Evolutionary conservation across 2,113 vertebrate species (phyloP), one percentile per base, ranked within the genome.

Genomic region (Calyptommatus sinebrachiatus): DNA sequence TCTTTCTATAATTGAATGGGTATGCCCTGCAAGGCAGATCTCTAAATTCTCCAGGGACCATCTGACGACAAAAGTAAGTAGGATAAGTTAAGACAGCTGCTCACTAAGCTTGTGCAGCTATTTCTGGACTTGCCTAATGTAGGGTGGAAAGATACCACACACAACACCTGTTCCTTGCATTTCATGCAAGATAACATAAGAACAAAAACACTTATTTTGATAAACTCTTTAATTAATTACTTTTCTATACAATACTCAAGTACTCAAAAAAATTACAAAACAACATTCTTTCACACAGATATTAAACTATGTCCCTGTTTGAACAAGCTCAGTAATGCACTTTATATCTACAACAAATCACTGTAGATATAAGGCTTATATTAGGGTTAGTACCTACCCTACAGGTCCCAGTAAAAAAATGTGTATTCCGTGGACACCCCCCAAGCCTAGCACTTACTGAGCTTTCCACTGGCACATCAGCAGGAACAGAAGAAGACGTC

Each of bases 151-250:
- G 24, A 35, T 50, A 16, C 8, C 18, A 61, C 50, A 62, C 26
- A 14, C 9, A 16, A 10, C 78, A 84, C 69, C 74, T 73, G 77
- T 73, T 81, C 50, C 26, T 31, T 35, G 46, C 24, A 78, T 61
- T 41, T 46, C 48, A 26, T 61, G 35, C 16, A 57, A 69, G 65
- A 22, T 16, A 3, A 70, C 12, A 29, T 28, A 28, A 11, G 53
- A 45, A 5, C 6, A 60, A 18, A 26, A 45, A 45, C 22, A 66
- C 9, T 21, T 14, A 26, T 53, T 46, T 63, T 60, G 20, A 7
- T 18, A 16, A 22, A 16, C n/a, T 53, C 50, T 70, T 75, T 46
- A 9, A 46, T 18, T 65, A 68, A n/a, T 29, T 61, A 3, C 24
- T 26, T 46, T 46, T 28, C 50, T 20, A 70, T 14, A 20, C 2